phyloP scores from a whole-genome alignment of 2,113 vertebrate genomes.

The Hyperopisus bebe region DNA sequence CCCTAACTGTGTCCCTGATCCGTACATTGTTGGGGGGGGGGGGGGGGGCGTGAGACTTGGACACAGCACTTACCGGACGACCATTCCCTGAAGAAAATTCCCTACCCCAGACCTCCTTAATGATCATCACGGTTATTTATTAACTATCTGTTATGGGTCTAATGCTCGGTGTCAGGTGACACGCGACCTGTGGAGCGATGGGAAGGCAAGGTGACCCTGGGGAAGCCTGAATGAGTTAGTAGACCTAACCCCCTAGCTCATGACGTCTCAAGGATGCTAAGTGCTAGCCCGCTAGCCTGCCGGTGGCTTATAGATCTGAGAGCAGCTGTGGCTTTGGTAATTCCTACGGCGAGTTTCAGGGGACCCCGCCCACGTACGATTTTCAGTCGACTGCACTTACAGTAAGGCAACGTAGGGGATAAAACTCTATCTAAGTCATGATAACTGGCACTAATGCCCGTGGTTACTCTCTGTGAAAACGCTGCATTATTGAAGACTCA shows the following conservation, averaged over 20 bases:
- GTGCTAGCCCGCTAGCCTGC: not conserved
- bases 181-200: not conserved
- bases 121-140: not conserved
- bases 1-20: slow-evolving; percentile 12
- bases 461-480: not conserved
- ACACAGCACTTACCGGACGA: not conserved
- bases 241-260: not conserved
- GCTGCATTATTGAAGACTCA: not conserved
- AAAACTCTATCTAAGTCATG: not conserved
- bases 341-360: not conserved
- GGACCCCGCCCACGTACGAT: not conserved
- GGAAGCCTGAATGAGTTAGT: not conserved
- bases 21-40: not conserved
- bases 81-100: too few species aligned
- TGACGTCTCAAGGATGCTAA: not conserved
- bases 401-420: not conserved
- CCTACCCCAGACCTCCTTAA: not conserved
- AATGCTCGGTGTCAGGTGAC: not conserved
- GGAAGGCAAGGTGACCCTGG: not conserved
- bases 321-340: slow-evolving; percentile 10
- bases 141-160: not conserved
- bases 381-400: slow-evolving; percentile 7
- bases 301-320: not conserved
- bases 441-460: not conserved
- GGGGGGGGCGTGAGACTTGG: not conserved